Evolutionary conservation across 2,113 vertebrate species (phyloP).

Genomic region (Ornithorhynchus anatinus): DNA sequence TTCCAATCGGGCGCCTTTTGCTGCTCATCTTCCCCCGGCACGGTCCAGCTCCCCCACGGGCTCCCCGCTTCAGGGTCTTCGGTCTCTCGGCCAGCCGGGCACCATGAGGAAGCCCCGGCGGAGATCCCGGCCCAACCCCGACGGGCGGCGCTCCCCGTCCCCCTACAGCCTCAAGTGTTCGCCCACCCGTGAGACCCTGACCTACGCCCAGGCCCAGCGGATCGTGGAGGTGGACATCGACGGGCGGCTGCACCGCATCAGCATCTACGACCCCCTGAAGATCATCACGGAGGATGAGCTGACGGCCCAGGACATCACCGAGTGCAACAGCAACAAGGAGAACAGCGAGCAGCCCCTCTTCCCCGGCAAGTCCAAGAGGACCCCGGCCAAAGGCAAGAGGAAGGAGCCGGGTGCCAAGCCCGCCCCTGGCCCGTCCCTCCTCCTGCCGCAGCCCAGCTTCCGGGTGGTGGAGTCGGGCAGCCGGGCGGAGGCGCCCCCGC

Average conservation of each 20-base stretch:
- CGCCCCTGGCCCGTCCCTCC: conserved; percentile 58
- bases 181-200: conserved; percentile 87
- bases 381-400: conserved; percentile 82
- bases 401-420: conserved; percentile 81
- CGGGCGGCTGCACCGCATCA: conserved; percentile 93
- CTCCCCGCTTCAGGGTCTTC: conserved; percentile 25
- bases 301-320: conserved; percentile 93
- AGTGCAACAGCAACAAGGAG: conserved; percentile 98
- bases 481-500: conserved; percentile 75
- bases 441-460: conserved; percentile 90
- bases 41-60: conserved; percentile 3
- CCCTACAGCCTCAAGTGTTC: conserved; percentile 93
- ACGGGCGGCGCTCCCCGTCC: conserved; percentile 82
- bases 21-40: neutral
- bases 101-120: conserved; percentile 94
- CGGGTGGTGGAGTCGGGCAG: conserved; percentile 81
- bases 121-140: conserved; percentile 75
- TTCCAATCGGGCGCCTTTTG: neutral
- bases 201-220: conserved; percentile 91
- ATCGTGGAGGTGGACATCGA: conserved; percentile 98
- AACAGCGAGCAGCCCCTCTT: conserved; percentile 90
- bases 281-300: conserved; percentile 95
- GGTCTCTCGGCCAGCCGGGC: conserved; percentile 10
- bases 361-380: conserved; percentile 77
- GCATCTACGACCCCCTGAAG: conserved; percentile 91